These are phyloP conservation scores for Erynnis tages DNA, from an alignment of 2,888 invertebrate species.

Conservation along the genomic window DNA sequence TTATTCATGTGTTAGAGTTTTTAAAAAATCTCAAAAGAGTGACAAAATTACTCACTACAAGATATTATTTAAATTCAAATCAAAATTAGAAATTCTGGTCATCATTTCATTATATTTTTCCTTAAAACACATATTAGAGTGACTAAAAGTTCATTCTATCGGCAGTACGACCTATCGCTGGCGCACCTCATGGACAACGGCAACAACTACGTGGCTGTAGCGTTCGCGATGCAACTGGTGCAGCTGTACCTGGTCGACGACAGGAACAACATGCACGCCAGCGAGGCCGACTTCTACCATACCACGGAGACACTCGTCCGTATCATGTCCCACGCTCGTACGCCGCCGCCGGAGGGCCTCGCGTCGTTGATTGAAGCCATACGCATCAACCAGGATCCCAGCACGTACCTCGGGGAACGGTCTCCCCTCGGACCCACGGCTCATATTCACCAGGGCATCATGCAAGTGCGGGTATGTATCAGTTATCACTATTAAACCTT, in stretches of 20 bases:
- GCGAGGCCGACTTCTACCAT: slow-evolving; percentile 92
- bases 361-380: slow-evolving; percentile 91
- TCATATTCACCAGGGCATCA: slow-evolving; percentile 96
- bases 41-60: no score
- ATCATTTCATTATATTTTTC: no score
- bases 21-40: no score
- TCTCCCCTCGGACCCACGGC: slow-evolving; percentile 90
- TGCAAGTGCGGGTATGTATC: slow-evolving; percentile 88
- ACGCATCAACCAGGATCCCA: slow-evolving; percentile 86
- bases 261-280: slow-evolving; percentile 87
- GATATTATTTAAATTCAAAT: no score
- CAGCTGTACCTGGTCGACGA: slow-evolving; percentile 93
- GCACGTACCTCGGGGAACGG: slow-evolving; percentile 87
- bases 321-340: slow-evolving; percentile 87
- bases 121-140: no score
- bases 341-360: slow-evolving; percentile 92
- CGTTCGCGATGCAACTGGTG: slow-evolving; percentile 95
- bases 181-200: slow-evolving; percentile 94
- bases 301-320: slow-evolving; percentile 92
- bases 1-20: no score
- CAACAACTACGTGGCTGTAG: slow-evolving; percentile 89
- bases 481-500: no score
- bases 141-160: background rate
- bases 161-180: slow-evolving; percentile 89
- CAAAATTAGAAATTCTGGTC: no score